These are phyloP conservation scores for Brenthis ino DNA, from an alignment of 2,888 invertebrate genomes.

Conservation along the genomic window DNA sequence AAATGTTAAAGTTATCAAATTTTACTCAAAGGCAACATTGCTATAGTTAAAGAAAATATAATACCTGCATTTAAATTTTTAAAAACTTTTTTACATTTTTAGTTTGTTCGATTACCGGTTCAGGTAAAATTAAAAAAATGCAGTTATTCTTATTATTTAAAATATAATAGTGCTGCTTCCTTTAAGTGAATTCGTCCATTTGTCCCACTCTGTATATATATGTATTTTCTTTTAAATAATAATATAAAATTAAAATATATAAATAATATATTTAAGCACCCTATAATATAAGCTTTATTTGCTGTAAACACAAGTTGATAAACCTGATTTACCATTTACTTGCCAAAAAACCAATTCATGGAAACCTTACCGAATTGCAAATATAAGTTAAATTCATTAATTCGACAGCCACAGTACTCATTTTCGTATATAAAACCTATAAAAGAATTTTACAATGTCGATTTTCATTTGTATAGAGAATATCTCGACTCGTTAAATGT, in stretches of 20 bases:
- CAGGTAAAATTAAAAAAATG: no score
- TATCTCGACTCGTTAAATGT: no score
- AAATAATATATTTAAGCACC: neutral
- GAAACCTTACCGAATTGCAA: slow-evolving; percentile 7
- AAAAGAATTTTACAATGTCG: neutral
- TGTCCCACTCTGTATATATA: no score
- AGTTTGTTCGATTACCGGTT: no score
- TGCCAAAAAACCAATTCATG: slow-evolving; percentile 10
- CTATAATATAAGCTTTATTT: slow-evolving; percentile 1
- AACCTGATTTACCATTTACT: slow-evolving; percentile 13
- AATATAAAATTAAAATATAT: neutral
- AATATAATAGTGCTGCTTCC: no score
- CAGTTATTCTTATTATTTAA: no score
- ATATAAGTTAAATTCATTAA: slow-evolving; percentile 16
- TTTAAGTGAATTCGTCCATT: no score
- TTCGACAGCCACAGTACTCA: slow-evolving; percentile 2
- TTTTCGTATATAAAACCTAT: neutral
- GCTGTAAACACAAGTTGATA: slow-evolving; percentile 7
- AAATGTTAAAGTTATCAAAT: no score
- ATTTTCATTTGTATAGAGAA: neutral
- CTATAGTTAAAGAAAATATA: no score
- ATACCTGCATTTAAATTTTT: no score
- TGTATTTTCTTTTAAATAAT: neutral
- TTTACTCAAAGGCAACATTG: no score
- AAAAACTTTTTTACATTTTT: no score